Evolutionary conservation across 2,888 invertebrate species (phyloP).

Genomic region (Luffia ferchaultella): DNA sequence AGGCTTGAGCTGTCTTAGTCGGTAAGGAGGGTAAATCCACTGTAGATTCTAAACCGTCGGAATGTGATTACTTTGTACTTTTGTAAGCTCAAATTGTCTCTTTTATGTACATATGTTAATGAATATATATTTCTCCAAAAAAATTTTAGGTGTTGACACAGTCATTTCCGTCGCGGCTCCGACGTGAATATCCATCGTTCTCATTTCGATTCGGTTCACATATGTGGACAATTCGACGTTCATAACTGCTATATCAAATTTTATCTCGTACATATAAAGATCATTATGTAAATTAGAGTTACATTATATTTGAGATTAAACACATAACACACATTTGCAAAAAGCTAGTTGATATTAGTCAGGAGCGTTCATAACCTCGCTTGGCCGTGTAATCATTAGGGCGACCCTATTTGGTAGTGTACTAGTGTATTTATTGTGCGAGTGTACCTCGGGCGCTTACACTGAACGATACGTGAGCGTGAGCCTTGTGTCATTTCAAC

Average conservation of each 20-base stretch:
- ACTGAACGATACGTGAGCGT: slow-evolving; percentile 29
- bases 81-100: slow-evolving; percentile 62
- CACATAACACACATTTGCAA: background rate
- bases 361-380: slow-evolving; percentile 22
- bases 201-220: too few species aligned
- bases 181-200: too few species aligned
- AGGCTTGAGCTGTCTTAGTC: slow-evolving; percentile 59
- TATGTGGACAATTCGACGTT: too few species aligned
- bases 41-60: slow-evolving; percentile 57
- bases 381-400: slow-evolving; percentile 52
- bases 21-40: slow-evolving; percentile 58
- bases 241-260: too few species aligned
- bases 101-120: slow-evolving; percentile 56
- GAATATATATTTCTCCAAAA: slow-evolving; percentile 1
- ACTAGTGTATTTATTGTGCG: slow-evolving; percentile 53
- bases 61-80: slow-evolving; percentile 62
- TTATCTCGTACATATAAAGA: background rate
- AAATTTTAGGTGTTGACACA: background rate
- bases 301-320: background rate
- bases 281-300: background rate
- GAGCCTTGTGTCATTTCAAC: slow-evolving; percentile 48
- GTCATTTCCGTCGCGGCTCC: too few species aligned
- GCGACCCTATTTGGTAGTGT: slow-evolving; percentile 48
- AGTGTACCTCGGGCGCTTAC: slow-evolving; percentile 42
- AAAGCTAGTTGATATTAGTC: slow-evolving; percentile 25